Conservation (phyloP, 2,797 vertebrate species). For the Novumbra hubbsi region DNA sequence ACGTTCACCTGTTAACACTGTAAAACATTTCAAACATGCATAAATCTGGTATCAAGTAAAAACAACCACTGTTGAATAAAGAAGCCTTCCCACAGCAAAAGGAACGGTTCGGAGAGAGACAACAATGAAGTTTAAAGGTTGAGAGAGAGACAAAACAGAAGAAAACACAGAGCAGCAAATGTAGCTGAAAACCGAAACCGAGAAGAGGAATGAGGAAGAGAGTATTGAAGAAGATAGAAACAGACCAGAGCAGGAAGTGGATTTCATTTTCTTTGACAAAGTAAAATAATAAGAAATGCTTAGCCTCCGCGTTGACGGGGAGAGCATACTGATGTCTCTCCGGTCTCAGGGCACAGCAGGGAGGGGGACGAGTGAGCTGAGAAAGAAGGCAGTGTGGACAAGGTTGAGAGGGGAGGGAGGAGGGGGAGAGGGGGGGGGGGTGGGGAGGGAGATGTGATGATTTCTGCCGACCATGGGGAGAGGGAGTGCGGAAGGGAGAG, state of each 20-base stretch:
- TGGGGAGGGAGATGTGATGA: neutral
- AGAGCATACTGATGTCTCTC: slow-evolving; percentile 44
- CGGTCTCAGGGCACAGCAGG: slow-evolving; percentile 26
- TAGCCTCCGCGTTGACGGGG: slow-evolving; percentile 35
- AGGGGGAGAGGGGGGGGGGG: neutral
- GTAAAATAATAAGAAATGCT: slow-evolving; percentile 22
- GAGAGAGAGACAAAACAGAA: neutral
- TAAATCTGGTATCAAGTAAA: no score
- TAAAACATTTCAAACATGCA: no score
- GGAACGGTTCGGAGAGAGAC: neutral
- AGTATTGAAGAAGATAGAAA: neutral
- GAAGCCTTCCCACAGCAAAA: neutral
- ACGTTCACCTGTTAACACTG: no score
- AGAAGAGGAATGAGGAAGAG: neutral
- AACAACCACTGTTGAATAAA: no score
- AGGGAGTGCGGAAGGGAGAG: neutral
- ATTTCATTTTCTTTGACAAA: neutral
- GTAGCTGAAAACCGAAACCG: neutral
- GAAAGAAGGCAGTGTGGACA: slow-evolving; percentile 14
- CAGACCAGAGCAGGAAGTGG: neutral
- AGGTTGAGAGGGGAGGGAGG: neutral
- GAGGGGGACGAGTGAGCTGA: slow-evolving; percentile 31
- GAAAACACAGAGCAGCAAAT: slow-evolving; percentile 18
- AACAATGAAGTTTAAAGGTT: neutral
- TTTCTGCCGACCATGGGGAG: neutral